Base-by-base conservation (phyloP, 2,797 vertebrate genomes). In the Synanceia verrucosa region DNA sequence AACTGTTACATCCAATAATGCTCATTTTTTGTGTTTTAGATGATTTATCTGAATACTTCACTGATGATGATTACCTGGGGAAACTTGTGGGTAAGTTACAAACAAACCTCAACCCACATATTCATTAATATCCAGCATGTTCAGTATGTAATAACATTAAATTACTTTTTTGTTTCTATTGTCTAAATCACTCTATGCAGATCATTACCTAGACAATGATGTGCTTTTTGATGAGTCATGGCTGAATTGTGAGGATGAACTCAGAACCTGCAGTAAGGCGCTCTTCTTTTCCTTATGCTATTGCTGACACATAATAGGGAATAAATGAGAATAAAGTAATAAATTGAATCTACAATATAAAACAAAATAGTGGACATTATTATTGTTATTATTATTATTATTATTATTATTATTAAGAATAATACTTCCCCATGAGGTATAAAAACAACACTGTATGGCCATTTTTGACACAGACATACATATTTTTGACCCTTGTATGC, bases 1-100 rank as follows among this genome's bases (percentile, higher is more conserved):
- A 24, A 19, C 12, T 18, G 18, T 23, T 59, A 9, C 3, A 9
- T 62, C 43, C 65, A 4, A 65, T 67, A 0, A 68, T 29, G 2
- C 8, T 34, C 2, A 43, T 39, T 68, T 0, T 70, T 78, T 72
- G 23, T 78, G 9, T 91, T 91, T 65, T 29, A 89, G 88, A 87
- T 23, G 65, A 88, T 67, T 19, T 90, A 34, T 28, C 37, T 3
- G 74, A 89, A 29, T 86, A 8, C 44, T 1, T 88, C 2, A 41
- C 53, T 1, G 31, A 55, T 5, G 39, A 43, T 0, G 60, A 72
- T 3, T 61, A 19, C 41, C 31, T 81, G 29, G 1, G 0, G 10
- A 65, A 18, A 7, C 5, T 62, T 1, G 0, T 76, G 1, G 71
- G 88, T 91, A 76, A 83, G 88, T 70, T 47, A 3, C 13, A 37